phyloP scores from a whole-genome alignment of 2,888 invertebrate genomes.

The Stictocephala bisonia region DNA sequence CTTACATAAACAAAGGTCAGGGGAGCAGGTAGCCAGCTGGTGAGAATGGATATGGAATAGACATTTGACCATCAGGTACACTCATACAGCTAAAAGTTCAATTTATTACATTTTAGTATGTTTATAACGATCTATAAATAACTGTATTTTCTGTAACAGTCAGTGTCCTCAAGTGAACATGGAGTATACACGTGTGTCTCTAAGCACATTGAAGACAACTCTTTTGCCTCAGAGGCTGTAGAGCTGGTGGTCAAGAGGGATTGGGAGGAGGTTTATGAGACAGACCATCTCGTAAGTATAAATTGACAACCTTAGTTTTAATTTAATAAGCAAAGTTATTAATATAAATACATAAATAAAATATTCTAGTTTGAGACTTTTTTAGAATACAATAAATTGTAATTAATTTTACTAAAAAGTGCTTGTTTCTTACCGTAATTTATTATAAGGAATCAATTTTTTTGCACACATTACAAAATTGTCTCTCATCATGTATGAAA shows the following conservation, averaged over 20 bases:
- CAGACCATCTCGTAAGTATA: conserved; percentile 63
- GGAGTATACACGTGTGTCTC: conserved; percentile 76
- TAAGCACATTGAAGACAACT: conserved; percentile 69
- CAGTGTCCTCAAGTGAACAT: conserved; percentile 71
- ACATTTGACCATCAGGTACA: too few relatives aligned
- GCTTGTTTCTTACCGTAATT: too few relatives aligned
- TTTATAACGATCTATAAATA: too few relatives aligned
- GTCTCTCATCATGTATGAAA: too few relatives aligned
- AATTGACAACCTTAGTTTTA: not conserved
- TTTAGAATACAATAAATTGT: not conserved
- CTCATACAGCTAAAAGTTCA: too few relatives aligned
- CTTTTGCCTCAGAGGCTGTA: conserved; percentile 65
- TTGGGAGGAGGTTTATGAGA: conserved; percentile 64
- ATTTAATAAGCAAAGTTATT: not conserved
- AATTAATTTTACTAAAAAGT: too few relatives aligned
- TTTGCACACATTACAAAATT: too few relatives aligned
- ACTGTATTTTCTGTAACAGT: conserved; percentile 64
- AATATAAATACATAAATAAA: too few relatives aligned
- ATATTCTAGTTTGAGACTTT: not conserved
- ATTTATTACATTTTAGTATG: not conserved
- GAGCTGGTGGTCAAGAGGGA: conserved; percentile 71
- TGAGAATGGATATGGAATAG: too few relatives aligned
- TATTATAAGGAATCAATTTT: too few relatives aligned
- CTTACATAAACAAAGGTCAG: too few relatives aligned
- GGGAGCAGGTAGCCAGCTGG: too few relatives aligned